Conservation (phyloP, 2,888 invertebrate genomes). For the Melinaea marsaeus region DNA sequence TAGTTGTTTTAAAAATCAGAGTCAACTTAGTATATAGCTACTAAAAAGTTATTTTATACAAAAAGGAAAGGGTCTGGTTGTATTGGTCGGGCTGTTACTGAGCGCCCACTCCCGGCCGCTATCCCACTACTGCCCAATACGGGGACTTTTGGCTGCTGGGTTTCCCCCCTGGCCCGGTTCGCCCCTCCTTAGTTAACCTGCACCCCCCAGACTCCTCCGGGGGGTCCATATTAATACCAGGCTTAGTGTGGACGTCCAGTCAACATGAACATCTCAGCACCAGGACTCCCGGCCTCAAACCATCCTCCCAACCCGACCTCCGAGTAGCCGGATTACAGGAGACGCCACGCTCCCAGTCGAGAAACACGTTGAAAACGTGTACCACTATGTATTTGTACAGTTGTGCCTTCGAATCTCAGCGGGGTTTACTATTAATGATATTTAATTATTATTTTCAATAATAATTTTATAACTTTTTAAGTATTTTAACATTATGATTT, state of each 20-base stretch:
- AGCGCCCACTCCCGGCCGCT: constrained; percentile 96
- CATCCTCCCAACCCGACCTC: constrained; percentile 94
- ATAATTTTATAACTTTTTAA: background rate
- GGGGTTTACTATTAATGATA: background rate
- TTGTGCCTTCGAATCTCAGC: constrained; percentile 7
- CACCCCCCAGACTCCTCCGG: constrained; percentile 85
- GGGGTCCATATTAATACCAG: constrained; percentile 96
- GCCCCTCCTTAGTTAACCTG: constrained; percentile 92
- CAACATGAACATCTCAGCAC: constrained; percentile 75
- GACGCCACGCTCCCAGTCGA: constrained; percentile 96
- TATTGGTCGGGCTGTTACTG: constrained; percentile 86
- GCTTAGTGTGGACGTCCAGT: constrained; percentile 98
- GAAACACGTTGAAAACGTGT: constrained; percentile 59
- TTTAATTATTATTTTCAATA: background rate
- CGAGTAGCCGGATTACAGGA: constrained; percentile 99
- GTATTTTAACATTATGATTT: background rate
- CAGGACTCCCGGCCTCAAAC: constrained; percentile 89
- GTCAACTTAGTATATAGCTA: no score
- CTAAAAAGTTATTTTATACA: no score
- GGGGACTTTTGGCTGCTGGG: constrained; percentile 99
- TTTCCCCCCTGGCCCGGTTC: constrained; percentile 99
- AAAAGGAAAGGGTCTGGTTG: constrained; percentile 69
- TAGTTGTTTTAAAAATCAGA: no score
- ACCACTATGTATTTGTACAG: constrained; percentile 84
- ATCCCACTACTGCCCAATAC: constrained; percentile 99